phyloP scores from a whole-genome alignment of 2,113 vertebrate genomes.

The Chrysemys picta region DNA sequence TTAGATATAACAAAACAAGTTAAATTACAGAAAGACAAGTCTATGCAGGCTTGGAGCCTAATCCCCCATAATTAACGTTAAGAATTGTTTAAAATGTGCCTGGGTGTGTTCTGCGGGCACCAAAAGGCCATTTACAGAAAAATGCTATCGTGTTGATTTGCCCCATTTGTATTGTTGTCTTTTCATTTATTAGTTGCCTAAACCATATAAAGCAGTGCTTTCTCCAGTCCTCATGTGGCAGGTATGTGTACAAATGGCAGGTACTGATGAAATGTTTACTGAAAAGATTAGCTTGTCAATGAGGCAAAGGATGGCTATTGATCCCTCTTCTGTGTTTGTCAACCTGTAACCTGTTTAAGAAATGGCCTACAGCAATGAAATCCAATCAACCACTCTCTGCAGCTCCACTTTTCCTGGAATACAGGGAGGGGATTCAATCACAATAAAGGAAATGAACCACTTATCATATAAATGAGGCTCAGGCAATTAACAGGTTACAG shows the following conservation, averaged over 20 bases:
- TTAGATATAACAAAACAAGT: fast-evolving
- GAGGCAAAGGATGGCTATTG: slow-evolving; percentile 77
- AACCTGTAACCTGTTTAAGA: slow-evolving; percentile 79
- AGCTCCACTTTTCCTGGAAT: slow-evolving; percentile 71
- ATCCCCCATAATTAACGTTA: slow-evolving; percentile 56
- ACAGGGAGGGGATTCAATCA: slow-evolving; percentile 74
- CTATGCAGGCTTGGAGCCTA: slow-evolving; percentile 31
- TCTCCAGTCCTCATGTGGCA: slow-evolving; percentile 58
- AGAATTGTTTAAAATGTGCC: slow-evolving; percentile 29
- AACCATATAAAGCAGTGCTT: slow-evolving; percentile 73
- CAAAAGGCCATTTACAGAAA: slow-evolving; percentile 62
- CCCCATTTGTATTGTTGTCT: slow-evolving; percentile 65
- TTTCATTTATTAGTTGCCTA: slow-evolving; percentile 73
- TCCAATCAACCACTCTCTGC: slow-evolving; percentile 77
- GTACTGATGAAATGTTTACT: slow-evolving; percentile 82
- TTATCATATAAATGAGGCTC: slow-evolving; percentile 78
- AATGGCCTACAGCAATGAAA: slow-evolving; percentile 76
- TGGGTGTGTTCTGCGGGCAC: slow-evolving; percentile 53
- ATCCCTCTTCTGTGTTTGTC: slow-evolving; percentile 75
- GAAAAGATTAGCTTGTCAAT: slow-evolving; percentile 80
- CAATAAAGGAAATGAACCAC: slow-evolving; percentile 78
- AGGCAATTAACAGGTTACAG: slow-evolving; percentile 75
- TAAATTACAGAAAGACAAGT: slow-evolving; percentile 31
- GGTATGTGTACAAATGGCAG: slow-evolving; percentile 78
- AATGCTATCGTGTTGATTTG: slow-evolving; percentile 43